Conservation (phyloP, 2,888 invertebrate species). For the Pyrochroa serraticornis region DNA sequence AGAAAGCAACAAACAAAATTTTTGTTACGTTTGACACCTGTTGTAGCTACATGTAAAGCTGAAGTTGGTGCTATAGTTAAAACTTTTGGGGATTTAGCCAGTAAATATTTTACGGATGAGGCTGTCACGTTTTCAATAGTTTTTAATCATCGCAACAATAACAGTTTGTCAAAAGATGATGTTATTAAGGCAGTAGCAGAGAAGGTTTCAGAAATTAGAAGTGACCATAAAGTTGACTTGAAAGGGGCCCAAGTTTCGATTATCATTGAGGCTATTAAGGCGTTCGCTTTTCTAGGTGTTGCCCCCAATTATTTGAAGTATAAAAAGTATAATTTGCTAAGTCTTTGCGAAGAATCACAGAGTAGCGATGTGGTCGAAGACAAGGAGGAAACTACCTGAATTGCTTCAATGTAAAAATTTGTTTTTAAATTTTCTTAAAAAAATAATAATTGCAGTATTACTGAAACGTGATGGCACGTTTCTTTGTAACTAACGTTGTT, state of each 20-base stretch:
- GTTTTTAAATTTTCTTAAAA: constrained; percentile 3
- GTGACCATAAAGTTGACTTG: constrained; percentile 78
- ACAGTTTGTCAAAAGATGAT: constrained; percentile 70
- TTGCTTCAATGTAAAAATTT: constrained; percentile 16
- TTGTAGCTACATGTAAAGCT: constrained; percentile 82
- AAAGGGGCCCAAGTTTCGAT: constrained; percentile 78
- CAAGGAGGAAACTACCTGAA: background rate
- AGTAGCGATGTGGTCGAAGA: background rate
- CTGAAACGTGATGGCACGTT: too few relatives aligned
- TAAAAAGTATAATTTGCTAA: constrained; percentile 23
- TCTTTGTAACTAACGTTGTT: too few relatives aligned
- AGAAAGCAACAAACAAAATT: constrained; percentile 76
- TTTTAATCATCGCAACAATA: constrained; percentile 81
- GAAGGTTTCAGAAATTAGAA: constrained; percentile 71
- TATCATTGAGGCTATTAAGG: constrained; percentile 82
- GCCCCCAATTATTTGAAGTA: constrained; percentile 64
- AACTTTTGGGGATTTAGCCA: constrained; percentile 65
- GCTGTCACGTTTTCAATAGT: constrained; percentile 77
- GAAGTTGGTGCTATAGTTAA: constrained; percentile 69
- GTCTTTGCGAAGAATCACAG: constrained; percentile 4
- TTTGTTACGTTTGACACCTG: constrained; percentile 80
- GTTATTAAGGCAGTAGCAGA: constrained; percentile 77
- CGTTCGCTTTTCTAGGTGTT: constrained; percentile 79
- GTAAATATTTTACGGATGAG: constrained; percentile 75
- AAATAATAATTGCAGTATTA: too few relatives aligned